These are phyloP conservation scores for Plecturocebus donacophilus DNA, from an alignment of 2,113 vertebrate genomes.

Conservation along the genomic window DNA sequence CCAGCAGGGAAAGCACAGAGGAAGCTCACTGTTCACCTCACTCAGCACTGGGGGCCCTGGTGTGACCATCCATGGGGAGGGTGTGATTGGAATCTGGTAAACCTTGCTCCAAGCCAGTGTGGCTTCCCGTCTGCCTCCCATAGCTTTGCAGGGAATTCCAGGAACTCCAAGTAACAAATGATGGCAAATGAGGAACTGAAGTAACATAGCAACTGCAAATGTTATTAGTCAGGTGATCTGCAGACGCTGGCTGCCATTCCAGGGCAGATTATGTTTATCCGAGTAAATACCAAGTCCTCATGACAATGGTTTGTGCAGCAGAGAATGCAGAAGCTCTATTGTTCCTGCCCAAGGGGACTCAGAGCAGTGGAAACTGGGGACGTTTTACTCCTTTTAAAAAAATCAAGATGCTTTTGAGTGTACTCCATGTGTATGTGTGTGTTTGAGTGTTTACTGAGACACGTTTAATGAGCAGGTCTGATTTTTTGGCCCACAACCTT, in stretches of 20 bases:
- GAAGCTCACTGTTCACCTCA: background rate
- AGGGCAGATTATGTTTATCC: slow-evolving; percentile 24
- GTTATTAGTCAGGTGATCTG: slow-evolving; percentile 19
- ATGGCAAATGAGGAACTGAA: slow-evolving; percentile 10
- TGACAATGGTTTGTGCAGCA: background rate
- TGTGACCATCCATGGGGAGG: background rate
- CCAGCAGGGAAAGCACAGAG: background rate
- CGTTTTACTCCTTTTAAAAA: background rate
- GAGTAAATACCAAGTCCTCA: slow-evolving; percentile 3
- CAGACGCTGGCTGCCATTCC: background rate
- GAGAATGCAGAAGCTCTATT: background rate
- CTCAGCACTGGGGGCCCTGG: background rate
- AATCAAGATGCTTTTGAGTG: background rate
- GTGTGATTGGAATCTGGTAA: background rate
- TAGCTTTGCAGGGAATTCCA: background rate
- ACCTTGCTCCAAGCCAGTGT: background rate
- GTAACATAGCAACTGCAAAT: slow-evolving; percentile 29
- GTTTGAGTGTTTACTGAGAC: background rate
- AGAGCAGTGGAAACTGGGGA: background rate
- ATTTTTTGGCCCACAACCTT: background rate
- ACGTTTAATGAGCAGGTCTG: background rate
- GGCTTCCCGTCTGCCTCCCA: background rate
- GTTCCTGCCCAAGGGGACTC: background rate
- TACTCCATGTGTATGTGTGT: background rate
- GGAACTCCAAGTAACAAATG: background rate